A percentile compares a stretch with the other conserved stretches of the same genome.
These are phyloP conservation scores for Busseola fusca DNA, from an alignment of 2,888 invertebrate genomes.

Conservation along the genomic window DNA sequence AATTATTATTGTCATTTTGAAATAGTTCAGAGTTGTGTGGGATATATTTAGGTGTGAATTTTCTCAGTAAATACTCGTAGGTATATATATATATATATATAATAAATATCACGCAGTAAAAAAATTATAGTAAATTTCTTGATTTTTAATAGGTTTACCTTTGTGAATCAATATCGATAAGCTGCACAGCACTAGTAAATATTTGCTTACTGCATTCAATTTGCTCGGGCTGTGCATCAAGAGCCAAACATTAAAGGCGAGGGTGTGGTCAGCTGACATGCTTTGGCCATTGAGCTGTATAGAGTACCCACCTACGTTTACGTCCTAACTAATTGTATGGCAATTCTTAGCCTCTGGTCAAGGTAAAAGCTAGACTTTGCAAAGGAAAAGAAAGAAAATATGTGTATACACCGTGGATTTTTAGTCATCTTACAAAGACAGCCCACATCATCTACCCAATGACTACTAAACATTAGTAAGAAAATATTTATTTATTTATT, in stretches of 20 bases:
- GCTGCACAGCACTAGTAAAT: conserved; percentile 48
- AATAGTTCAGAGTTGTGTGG: conserved; percentile 1
- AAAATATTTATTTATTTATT: too few relatives aligned
- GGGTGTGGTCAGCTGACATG: conserved; percentile 12
- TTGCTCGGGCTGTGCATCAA: conserved; percentile 60
- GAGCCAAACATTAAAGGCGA: conserved; percentile 42
- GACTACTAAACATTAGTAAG: too few relatives aligned
- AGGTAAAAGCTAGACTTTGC: too few relatives aligned
- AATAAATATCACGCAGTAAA: too few relatives aligned
- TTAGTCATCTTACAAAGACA: too few relatives aligned
- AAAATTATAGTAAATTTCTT: too few relatives aligned
- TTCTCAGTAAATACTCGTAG: not conserved
- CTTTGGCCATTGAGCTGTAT: conserved; percentile 11
- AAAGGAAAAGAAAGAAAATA: too few relatives aligned
- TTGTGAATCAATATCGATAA: conserved; percentile 13
- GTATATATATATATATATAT: too few relatives aligned
- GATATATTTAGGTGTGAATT: not conserved
- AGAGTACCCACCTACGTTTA: not conserved
- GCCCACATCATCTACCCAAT: too few relatives aligned
- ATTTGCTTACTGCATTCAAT: conserved; percentile 66
- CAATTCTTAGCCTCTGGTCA: too few relatives aligned
- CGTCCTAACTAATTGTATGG: not conserved
- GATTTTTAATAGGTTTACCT: not conserved
- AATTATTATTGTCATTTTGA: conserved; percentile 7
- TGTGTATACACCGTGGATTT: too few relatives aligned